Conservation (phyloP, 2,113 vertebrate species). For the Nannobrachium achirus region DNA sequence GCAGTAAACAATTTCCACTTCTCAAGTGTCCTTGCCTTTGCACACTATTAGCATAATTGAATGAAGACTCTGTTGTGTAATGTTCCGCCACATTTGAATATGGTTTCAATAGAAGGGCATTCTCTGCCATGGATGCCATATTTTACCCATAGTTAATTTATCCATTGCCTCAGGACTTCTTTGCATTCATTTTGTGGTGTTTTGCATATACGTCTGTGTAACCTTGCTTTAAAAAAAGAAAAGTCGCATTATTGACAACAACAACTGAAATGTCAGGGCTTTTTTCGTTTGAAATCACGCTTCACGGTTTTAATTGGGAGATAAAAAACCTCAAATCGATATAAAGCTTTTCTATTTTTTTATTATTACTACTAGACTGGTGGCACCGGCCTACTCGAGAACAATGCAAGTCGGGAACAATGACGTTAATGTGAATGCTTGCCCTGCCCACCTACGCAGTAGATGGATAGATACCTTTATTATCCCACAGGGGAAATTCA, state of each 20-base stretch:
- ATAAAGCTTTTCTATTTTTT: neutral
- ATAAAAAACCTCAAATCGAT: neutral
- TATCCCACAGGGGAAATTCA: no score
- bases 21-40: slow-evolving; percentile 63
- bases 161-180: slow-evolving; percentile 41
- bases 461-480: no score
- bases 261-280: slow-evolving; percentile 30
- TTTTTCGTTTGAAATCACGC: slow-evolving; percentile 26
- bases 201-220: slow-evolving; percentile 38
- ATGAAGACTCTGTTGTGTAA: slow-evolving; percentile 51
- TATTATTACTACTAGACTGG: no score
- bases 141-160: slow-evolving; percentile 55
- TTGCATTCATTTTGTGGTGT: slow-evolving; percentile 48
- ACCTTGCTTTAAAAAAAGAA: slow-evolving; percentile 55
- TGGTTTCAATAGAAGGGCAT: slow-evolving; percentile 50
- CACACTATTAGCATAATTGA: slow-evolving; percentile 51
- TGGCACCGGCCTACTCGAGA: no score
- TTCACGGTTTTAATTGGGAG: slow-evolving; percentile 11
- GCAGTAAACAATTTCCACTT: slow-evolving; percentile 59
- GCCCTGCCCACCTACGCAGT: no score
- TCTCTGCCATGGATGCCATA: slow-evolving; percentile 24
- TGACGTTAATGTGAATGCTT: no score
- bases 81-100: slow-evolving; percentile 58
- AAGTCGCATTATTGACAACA: slow-evolving; percentile 44
- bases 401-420: no score